phyloP scores from a whole-genome alignment of 2,797 vertebrate genomes.

The Lycodopsis pacificus region DNA sequence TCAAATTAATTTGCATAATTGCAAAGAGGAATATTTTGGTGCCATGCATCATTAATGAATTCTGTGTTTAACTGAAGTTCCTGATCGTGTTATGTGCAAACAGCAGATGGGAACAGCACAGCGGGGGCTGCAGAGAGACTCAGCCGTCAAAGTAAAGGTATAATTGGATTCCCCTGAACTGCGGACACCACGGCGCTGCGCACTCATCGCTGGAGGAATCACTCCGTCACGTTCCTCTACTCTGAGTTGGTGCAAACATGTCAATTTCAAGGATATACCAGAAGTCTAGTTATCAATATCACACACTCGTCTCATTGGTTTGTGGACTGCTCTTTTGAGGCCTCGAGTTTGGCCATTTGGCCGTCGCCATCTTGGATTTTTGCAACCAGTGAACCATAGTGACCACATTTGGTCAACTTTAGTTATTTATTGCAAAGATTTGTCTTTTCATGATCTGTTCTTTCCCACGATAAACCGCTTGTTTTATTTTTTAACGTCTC shows the following conservation, averaged over 20 bases:
- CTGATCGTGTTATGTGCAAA: conserved; percentile 64
- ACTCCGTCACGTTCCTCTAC: neutral
- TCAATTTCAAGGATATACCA: neutral
- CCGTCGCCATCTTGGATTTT: no score
- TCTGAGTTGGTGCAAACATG: neutral
- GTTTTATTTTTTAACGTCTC: no score
- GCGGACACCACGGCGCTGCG: neutral
- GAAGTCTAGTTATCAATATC: neutral
- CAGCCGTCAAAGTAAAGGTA: conserved; percentile 45
- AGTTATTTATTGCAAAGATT: no score
- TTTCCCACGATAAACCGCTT: no score
- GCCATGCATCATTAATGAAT: conserved; percentile 58
- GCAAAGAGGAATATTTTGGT: conserved; percentile 41
- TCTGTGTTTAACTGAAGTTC: conserved; percentile 66
- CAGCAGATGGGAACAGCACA: conserved; percentile 62
- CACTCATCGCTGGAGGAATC: neutral
- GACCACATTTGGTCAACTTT: neutral
- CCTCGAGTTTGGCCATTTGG: no score
- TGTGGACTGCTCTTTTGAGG: no score
- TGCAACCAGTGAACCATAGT: no score
- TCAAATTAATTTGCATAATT: conserved; percentile 45
- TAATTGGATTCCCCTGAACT: conserved; percentile 60
- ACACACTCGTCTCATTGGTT: neutral
- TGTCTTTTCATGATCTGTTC: no score
- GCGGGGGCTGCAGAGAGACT: conserved; percentile 42